These are phyloP conservation scores for Capricornis sumatraensis DNA, from an alignment of 2,113 vertebrate species.

Conservation along the genomic window DNA sequence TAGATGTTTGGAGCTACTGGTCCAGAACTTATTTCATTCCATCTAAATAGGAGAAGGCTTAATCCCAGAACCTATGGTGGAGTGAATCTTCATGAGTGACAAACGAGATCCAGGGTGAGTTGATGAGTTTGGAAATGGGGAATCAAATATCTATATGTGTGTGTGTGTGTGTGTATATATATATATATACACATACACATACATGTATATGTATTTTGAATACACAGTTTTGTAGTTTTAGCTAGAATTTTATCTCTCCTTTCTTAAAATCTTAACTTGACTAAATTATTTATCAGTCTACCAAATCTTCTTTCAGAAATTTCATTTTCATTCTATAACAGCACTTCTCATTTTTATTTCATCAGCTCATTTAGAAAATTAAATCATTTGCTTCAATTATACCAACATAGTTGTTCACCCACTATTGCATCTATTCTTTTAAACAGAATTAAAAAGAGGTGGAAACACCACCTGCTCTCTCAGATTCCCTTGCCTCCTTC, in stretches of 20 bases:
- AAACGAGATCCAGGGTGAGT: neutral
- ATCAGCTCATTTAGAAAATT: neutral
- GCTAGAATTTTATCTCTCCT: neutral
- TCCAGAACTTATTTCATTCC: neutral
- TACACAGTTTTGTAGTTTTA: neutral
- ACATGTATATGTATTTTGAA: neutral
- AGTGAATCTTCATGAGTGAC: neutral
- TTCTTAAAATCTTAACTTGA: neutral
- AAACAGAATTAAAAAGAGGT: neutral
- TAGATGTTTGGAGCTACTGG: neutral
- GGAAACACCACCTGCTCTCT: neutral
- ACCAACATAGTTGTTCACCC: neutral
- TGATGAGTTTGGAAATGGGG: neutral
- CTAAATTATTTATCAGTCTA: neutral
- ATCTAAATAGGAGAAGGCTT: neutral
- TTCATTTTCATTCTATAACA: neutral
- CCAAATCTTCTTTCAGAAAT: neutral
- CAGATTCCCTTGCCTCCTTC: neutral
- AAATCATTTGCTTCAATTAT: neutral
- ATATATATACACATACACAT: fast-evolving
- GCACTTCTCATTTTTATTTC: neutral
- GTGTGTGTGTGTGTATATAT: neutral
- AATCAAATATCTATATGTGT: neutral
- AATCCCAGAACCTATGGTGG: neutral
- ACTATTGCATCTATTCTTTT: neutral